Conservation (phyloP, 2,113 vertebrate species). For the Malurus cyaneus region DNA sequence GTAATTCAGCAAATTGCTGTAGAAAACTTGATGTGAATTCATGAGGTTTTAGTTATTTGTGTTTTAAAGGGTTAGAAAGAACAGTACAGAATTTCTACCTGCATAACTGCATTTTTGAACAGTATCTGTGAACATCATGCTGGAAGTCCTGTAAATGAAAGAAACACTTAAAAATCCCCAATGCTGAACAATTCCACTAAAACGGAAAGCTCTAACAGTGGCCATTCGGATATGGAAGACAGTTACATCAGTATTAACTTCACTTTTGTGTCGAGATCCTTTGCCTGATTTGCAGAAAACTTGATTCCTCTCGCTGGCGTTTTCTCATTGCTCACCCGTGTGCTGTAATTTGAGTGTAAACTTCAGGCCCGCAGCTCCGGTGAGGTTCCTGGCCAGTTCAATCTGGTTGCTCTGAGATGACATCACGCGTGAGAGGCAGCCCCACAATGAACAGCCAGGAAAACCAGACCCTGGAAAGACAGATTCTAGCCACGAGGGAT, state of each 20-base stretch:
- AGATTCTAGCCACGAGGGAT: not conserved
- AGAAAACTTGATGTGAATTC: not conserved
- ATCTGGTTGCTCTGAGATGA: constrained; percentile 85
- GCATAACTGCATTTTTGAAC: accelerated
- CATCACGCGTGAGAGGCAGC: constrained; percentile 74
- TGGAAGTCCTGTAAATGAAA: not conserved
- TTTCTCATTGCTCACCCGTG: not conserved
- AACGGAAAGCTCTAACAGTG: not conserved
- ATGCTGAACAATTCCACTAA: not conserved
- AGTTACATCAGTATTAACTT: not conserved
- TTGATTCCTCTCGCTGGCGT: not conserved
- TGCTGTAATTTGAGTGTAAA: constrained; percentile 80
- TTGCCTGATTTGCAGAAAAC: not conserved
- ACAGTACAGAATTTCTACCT: not conserved
- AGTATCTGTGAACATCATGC: not conserved
- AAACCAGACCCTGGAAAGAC: not conserved
- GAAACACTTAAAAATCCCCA: not conserved
- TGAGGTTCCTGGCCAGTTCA: constrained; percentile 81
- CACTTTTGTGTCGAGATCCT: not conserved
- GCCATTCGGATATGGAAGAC: not conserved
- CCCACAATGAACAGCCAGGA: constrained; percentile 31
- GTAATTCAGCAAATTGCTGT: not conserved
- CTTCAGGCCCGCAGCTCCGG: constrained; percentile 76
- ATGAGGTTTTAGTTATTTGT: not conserved
- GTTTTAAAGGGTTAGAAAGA: not conserved